Evolutionary conservation across 2,888 invertebrate species (phyloP).

Genomic region (Melinopterus prodromus): DNA sequence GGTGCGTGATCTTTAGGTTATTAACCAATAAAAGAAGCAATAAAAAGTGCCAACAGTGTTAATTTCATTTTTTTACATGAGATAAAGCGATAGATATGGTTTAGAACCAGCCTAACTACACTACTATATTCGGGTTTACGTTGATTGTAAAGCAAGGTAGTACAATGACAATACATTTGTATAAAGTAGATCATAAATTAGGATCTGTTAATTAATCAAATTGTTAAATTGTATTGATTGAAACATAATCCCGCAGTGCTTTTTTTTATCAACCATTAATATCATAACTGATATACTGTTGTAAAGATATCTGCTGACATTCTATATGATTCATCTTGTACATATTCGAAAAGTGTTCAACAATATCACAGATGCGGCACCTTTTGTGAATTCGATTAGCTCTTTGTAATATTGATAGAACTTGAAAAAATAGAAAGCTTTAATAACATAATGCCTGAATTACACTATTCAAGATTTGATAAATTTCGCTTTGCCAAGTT

Average conservation of each 20-base stretch:
- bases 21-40: background rate
- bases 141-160: too few species aligned
- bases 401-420: too few species aligned
- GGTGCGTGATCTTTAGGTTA: background rate
- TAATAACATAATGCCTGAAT: too few species aligned
- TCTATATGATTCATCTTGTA: background rate
- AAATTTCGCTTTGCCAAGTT: too few species aligned
- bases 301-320: background rate
- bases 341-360: background rate
- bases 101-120: too few species aligned
- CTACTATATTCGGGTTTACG: too few species aligned
- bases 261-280: background rate
- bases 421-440: too few species aligned
- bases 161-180: too few species aligned
- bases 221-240: background rate
- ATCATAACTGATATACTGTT: background rate
- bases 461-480: too few species aligned
- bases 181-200: background rate
- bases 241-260: background rate
- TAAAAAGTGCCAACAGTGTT: background rate
- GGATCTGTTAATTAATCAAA: background rate
- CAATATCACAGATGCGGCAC: background rate
- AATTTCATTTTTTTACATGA: background rate
- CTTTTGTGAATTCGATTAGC: background rate
- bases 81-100: background rate